phyloP scores from a whole-genome alignment of 2,888 invertebrate genomes.

The Pterobdella sp. region DNA sequence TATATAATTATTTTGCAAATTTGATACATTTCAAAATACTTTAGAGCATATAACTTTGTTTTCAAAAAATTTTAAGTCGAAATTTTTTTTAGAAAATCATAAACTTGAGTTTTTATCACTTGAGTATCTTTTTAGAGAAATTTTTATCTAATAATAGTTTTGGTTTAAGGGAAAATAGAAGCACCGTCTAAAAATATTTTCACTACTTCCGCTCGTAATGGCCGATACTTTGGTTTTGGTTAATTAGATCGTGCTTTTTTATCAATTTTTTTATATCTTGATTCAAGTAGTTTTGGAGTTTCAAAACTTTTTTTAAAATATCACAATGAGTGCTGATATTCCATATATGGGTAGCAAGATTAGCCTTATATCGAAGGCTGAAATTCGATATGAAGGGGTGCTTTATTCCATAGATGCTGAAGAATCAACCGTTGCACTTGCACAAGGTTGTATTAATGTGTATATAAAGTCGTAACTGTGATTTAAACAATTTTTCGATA shows the following conservation, averaged over 20 bases:
- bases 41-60: no score
- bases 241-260: background rate
- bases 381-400: slow-evolving; percentile 97
- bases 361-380: slow-evolving; percentile 97
- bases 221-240: background rate
- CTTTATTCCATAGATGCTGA: slow-evolving; percentile 97
- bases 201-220: slow-evolving; percentile 7
- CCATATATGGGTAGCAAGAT: slow-evolving; percentile 98
- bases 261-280: background rate
- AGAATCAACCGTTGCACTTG: slow-evolving; percentile 97
- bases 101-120: no score
- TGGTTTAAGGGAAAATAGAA: slow-evolving; percentile 9
- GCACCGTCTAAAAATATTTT: slow-evolving; percentile 6
- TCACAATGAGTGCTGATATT: slow-evolving; percentile 38
- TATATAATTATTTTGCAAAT: no score
- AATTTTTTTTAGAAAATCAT: no score
- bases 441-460: slow-evolving; percentile 81
- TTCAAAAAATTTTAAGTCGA: no score
- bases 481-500: no score
- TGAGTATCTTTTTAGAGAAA: no score
- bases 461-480: no score
- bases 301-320: background rate
- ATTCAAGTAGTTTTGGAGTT: background rate
- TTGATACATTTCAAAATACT: no score
- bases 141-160: no score